Evolutionary conservation across 1,140 invertebrate species (phyloP).

Genomic region (Sitodiplosis mosellana): DNA sequence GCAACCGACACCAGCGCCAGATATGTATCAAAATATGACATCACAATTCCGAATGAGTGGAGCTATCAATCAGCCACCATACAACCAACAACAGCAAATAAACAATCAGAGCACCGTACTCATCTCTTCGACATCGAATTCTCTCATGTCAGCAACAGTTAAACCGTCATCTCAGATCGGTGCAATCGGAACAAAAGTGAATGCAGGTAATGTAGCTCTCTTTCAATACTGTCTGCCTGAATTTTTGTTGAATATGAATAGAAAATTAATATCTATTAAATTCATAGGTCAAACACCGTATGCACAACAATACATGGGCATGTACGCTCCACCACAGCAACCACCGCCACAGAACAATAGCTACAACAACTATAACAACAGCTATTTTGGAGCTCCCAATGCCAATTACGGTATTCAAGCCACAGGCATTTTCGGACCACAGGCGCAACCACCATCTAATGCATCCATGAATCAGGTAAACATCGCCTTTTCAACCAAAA

Average conservation of each 20-base stretch:
- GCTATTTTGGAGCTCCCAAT: constrained; percentile 22
- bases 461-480: too few relatives aligned
- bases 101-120: constrained; percentile 74
- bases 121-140: constrained; percentile 64
- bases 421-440: constrained; percentile 20
- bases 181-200: constrained; percentile 53
- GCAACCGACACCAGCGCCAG: constrained; percentile 37
- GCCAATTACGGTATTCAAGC: constrained; percentile 31
- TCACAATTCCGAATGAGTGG: constrained; percentile 53
- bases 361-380: constrained; percentile 36
- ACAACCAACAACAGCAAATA: constrained; percentile 53
- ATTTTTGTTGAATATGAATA: too few relatives aligned
- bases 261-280: constrained; percentile 30
- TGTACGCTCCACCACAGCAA: constrained; percentile 24
- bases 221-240: too few relatives aligned
- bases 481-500: not conserved
- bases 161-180: constrained; percentile 67
- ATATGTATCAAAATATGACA: constrained; percentile 61
- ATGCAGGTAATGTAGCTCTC: constrained; percentile 29
- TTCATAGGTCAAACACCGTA: constrained; percentile 21
- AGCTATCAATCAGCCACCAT: constrained; percentile 40
- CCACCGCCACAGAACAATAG: constrained; percentile 36
- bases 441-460: constrained; percentile 10
- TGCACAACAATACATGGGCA: constrained; percentile 21
- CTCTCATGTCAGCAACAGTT: constrained; percentile 74